Base-by-base conservation (phyloP, 2,113 vertebrate genomes). In the Thalassarche chlororhynchos region DNA sequence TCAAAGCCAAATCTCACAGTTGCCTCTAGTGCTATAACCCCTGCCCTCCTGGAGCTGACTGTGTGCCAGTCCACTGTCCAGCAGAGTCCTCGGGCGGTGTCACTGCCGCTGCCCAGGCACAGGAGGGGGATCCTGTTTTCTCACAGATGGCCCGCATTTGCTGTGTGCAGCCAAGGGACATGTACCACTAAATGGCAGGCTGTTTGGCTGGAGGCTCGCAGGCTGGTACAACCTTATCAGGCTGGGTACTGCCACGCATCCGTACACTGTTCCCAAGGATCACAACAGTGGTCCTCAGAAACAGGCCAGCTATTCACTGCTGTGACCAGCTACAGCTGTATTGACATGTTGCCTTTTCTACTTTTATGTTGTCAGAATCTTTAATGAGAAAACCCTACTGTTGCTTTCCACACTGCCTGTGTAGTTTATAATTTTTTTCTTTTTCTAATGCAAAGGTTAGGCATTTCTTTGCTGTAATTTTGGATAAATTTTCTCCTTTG, bases 151-250 rank as follows among this genome's bases (percentile, higher is more conserved):
- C 60, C 82, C 0, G 1, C 6, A 66, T 31, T 58, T 61, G 70
- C 93, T 52, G 68, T 1, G 13, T 29, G 81, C 77, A 91, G 86
- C 52, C 86, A 24, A 42, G 94, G 94, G 94, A 93, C 92, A 0
- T 70, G 93, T 85, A 77, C 34, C 65, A 38, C 93, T 94, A 90
- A 94, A 76, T 25, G 84, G 57, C 74, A 82, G 61, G 26, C 83
- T 93, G 92, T 84, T 46, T 68, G 94, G 88, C 94, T 94, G 92
- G 31, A 87, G 82, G 93, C 87, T 80, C 14, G 74, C 74, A 76
- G 92, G 75, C 94, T 89, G 72, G 17, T 47, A 16, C 69, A 31
- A 0, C 61, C 90, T 61, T 12, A 31, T 11, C 13, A 4, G 69
- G 28, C 72, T 76, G 90, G 89, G 42, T 9, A 61, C 16, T 34